Conservation (phyloP, 2,113 vertebrate species). For the Cryptotis parvus region DNA sequence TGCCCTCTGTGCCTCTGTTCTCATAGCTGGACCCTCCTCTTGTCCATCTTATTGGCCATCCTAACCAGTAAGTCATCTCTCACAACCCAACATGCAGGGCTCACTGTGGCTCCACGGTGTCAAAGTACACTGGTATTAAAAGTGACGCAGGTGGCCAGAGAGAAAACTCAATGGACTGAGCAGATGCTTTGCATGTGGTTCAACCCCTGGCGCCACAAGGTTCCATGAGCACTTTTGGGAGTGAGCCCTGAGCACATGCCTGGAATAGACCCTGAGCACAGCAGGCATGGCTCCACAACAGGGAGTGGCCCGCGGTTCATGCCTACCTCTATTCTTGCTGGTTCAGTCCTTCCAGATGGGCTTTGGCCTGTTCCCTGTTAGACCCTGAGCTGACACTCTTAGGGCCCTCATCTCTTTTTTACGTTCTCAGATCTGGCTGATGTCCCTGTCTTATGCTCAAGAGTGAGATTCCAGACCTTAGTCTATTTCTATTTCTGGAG, state of each 20-base stretch:
- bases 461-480: not conserved
- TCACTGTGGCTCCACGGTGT: not conserved
- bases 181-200: no score
- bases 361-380: not conserved
- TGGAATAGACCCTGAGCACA: no score
- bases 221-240: no score
- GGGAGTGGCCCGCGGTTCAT: no score
- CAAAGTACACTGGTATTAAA: not conserved
- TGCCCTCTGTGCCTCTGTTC: not conserved
- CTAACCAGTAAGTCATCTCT: not conserved
- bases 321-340: not conserved
- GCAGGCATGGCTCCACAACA: no score
- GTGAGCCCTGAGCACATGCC: no score
- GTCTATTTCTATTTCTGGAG: no score
- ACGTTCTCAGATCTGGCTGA: not conserved
- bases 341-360: not conserved
- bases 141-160: not conserved
- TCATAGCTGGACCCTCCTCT: not conserved
- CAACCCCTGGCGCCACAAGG: no score
- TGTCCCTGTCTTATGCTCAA: not conserved
- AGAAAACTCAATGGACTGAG: no score
- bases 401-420: conserved; percentile 2
- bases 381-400: not conserved
- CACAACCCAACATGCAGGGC: not conserved
- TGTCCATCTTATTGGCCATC: not conserved